These are phyloP conservation scores for Leptinotarsa lineolata DNA, from an alignment of 1,140 invertebrate genomes.

Conservation along the genomic window DNA sequence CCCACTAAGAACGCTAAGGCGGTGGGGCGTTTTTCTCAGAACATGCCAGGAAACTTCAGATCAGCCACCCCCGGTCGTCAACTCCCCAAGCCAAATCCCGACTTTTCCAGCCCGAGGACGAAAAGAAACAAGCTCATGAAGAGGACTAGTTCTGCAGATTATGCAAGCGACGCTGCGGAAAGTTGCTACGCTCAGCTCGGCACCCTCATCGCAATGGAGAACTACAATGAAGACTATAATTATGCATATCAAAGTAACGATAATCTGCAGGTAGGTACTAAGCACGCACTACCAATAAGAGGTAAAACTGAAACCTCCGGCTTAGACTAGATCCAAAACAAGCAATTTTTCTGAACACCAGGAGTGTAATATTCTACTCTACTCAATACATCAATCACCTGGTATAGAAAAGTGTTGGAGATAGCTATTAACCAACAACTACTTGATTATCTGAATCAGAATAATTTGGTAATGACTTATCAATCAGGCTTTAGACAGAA, in stretches of 20 bases:
- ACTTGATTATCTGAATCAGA: no score
- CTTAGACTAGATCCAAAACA: no score
- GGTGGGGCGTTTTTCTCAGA: conserved; percentile 36
- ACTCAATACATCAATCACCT: no score
- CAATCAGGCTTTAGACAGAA: no score
- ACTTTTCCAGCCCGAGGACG: conserved; percentile 47
- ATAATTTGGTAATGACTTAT: no score
- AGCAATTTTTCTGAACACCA: no score
- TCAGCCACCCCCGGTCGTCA: conserved; percentile 62
- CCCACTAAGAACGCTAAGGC: conserved; percentile 53
- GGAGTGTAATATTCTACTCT: no score
- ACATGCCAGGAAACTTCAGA: conserved; percentile 58
- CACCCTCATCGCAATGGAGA: conserved; percentile 59
- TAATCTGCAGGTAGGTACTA: conserved; percentile 49
- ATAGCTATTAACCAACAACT: no score
- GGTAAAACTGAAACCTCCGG: no score
- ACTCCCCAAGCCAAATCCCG: conserved; percentile 58
- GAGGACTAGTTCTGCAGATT: conserved; percentile 51
- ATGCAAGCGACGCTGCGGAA: conserved; percentile 49
- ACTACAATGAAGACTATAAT: conserved; percentile 72
- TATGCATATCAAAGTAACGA: conserved; percentile 67
- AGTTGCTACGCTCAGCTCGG: conserved; percentile 50
- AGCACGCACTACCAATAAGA: no score
- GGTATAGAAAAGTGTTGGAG: no score
- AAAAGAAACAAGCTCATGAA: conserved; percentile 49